Base-by-base conservation (phyloP, 1,140 invertebrate genomes). In the Calliphora vicina region DNA sequence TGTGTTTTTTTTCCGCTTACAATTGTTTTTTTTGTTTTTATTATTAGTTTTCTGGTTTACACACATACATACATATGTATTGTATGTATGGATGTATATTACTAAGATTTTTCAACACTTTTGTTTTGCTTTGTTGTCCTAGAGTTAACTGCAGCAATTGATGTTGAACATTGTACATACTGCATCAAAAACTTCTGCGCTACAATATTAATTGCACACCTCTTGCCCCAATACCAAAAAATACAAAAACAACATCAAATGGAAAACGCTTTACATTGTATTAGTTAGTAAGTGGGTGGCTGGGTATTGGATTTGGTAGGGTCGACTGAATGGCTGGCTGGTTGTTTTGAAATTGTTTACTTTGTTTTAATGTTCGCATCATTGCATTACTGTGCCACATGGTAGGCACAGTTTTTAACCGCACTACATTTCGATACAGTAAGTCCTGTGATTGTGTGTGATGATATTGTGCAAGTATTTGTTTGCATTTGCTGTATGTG, bases 101-200 rank as follows among this genome's bases (percentile, higher is more conserved):
- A 35, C 43, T 12, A 23, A 26, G 20, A 20, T 43, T 10, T 78
- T 43, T 78, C 20, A 78, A 43, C 74, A 43, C 35, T 43, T 78
- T 78, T 78, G 74, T 78, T 78, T 78, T 78, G 74, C 42, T 78
- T 78, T 35, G n/a, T 78, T 78, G 27, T 78, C 74, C 74, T 78
- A 78, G 35, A 43, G 74, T 78, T 78, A 78, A 78, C 74, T 78
- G 74, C 74, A 78, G 74, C 74, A 78, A 78, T 78, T 78, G 74
- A 78, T 78, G 74, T 25, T 78, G 42, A 20, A 43, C 35, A 43
- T 78, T 78, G 42, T 25, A 43, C 12, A 76, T 29, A 74, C 73
- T 76, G 73, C 73, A 78, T 43, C 35, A 78, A 43, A n/a, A 45
- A 78, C 74, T 78, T 20, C 74, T 78, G 74, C 42, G 35, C 35